Evolutionary conservation across 2,888 invertebrate genomes (phyloP), one percentile per base, ranked within the genome.

Genomic region (Melanargia galathea): DNA sequence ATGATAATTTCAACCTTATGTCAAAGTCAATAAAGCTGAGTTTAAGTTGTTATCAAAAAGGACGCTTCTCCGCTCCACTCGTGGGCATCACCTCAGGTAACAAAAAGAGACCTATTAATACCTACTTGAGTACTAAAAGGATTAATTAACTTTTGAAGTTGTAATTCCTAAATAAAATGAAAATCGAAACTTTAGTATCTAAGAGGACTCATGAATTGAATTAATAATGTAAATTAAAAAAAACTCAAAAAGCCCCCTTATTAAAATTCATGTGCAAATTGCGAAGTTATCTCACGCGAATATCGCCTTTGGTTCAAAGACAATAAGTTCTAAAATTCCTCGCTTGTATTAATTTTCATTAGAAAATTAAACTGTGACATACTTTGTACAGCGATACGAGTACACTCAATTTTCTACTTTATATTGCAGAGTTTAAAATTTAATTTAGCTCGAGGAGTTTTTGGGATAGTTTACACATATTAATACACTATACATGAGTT

Each of bases 221-320:
- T 49, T 49, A 16, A 26, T 49, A 30, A 49, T 30, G 49, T 16
- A 30, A 26, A 49, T 30, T 26, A 49, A 16, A 49, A 40, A 48
- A 48, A 48, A 48, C 13, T 18, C 20, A 46, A 26, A 5, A 26
- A 30, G 30, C 7, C 16, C 24, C 46, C 22, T 26, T 49, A 46
- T 13, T 22, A 20, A 22, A 46, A 22, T 46, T 5, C 6, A 22
- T 46, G 11, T 2, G 10, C 11, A 46, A 46, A 22, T 11, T 46
- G 3, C 13, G 11, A 46, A 5, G 13, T 46, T 22, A 11, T 13
- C 5, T 22, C 45, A 46, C 20, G 11, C 5, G 8, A 46, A 46
- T 46, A 46, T 22, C 20, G 18, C 10, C 22, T 8, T 11, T 46
- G 18, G 11, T 1, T 0, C 20, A 22, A 13, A 13, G 45, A 5